Base-by-base conservation (phyloP, 2,113 vertebrate species). In the Colinus virginianus region DNA sequence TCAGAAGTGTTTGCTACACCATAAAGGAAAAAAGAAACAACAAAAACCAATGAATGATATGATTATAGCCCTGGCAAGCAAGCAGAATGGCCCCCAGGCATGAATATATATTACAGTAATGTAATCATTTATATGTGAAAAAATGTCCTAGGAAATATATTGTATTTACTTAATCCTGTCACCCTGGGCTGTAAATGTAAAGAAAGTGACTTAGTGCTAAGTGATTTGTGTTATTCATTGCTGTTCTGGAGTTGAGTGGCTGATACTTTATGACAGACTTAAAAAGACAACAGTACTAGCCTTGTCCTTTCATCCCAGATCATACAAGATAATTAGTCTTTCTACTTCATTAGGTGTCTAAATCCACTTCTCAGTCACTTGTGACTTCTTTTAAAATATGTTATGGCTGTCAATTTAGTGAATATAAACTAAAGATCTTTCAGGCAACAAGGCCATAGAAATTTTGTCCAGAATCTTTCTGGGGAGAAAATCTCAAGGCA, bases 91-190 rank as follows among this genome's bases (percentile, higher is more conserved):
- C 46, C 78, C 32, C 46, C 87, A 63, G 83, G 81, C 3, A 1
- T 59, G 78, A 91, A 93, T 90, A 94, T 93, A 87, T 43, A 70
- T 89, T 93, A 51, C 34, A 90, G 63, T 83, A 89, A 87, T 87
- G 11, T 84, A 85, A 87, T 87, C 19, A 79, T 82, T 87, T 92
- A 48, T 75, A 70, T 74, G n/a, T 90, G 46, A 94, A 93, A 90
- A 92, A 91, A 83, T 64, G 23, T 79, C 84, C 14, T 22, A 49
- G 63, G 78, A 95, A 93, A 95, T 87, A 63, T 51, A 92, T 87
- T 64, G 7, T 55, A 82, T 84, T 95, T 93, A 68, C 42, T 87
- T 90, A 85, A 62, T 85, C 49, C 28, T 80, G 63, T 89, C 81
- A 87, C 84, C 62, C 7, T 36, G 19, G 92, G 87, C 88, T 92